These are phyloP conservation scores for Camponotus fellah DNA, from an alignment of 2,888 invertebrate genomes.

Conservation along the genomic window DNA sequence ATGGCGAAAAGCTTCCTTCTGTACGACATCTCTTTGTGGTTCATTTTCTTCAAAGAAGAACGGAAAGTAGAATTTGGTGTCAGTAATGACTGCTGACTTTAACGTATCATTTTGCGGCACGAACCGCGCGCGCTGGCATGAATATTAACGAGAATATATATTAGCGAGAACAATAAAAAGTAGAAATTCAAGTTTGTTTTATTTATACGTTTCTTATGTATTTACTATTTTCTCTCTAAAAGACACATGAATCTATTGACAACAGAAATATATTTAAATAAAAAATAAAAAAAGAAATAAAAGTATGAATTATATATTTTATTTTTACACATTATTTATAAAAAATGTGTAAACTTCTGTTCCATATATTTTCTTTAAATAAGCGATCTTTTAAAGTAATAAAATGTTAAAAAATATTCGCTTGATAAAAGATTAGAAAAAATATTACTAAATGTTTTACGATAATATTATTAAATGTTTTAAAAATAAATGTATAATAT, in stretches of 20 bases:
- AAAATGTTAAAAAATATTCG: background rate
- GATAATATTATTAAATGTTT: too few species aligned
- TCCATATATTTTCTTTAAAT: background rate
- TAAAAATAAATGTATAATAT: background rate
- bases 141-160: slow-evolving; percentile 38
- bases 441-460: background rate
- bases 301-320: background rate
- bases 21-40: slow-evolving; percentile 29
- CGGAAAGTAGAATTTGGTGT: slow-evolving; percentile 63
- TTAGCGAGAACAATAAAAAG: slow-evolving; percentile 46
- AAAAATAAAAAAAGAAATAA: background rate
- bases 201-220: slow-evolving; percentile 9
- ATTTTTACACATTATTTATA: background rate
- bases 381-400: background rate
- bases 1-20: slow-evolving; percentile 42
- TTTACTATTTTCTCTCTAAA: background rate
- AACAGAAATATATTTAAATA: background rate
- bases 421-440: background rate
- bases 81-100: slow-evolving; percentile 54
- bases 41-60: slow-evolving; percentile 46
- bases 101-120: slow-evolving; percentile 48
- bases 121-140: slow-evolving; percentile 20
- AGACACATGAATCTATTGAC: background rate
- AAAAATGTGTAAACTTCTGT: background rate
- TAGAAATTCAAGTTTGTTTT: slow-evolving; percentile 43